These are phyloP conservation scores for Drosophila gaucha DNA, from an alignment of 2,888 invertebrate genomes.

Conservation along the genomic window DNA sequence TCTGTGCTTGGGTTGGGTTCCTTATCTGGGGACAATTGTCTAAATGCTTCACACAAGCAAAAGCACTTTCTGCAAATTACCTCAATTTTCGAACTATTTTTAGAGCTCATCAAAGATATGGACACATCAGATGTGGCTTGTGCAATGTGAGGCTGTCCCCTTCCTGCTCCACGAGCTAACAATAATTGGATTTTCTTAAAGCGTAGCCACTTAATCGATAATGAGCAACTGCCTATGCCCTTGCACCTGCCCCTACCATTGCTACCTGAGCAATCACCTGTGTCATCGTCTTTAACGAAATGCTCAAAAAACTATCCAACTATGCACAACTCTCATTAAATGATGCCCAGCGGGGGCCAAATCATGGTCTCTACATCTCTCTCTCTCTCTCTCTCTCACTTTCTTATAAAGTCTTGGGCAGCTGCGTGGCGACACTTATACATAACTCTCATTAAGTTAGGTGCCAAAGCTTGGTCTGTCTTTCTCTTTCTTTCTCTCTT, in stretches of 20 bases:
- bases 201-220: slow-evolving; percentile 72
- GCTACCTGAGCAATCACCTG: slow-evolving; percentile 31
- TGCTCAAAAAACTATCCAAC: slow-evolving; percentile 32
- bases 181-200: slow-evolving; percentile 63
- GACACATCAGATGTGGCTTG: slow-evolving; percentile 14
- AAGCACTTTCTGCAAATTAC: slow-evolving; percentile 70
- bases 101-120: slow-evolving; percentile 30
- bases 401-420: too few relatives aligned
- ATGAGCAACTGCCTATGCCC: slow-evolving; percentile 49
- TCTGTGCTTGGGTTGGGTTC: slow-evolving; percentile 32
- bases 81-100: slow-evolving; percentile 49
- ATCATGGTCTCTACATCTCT: neutral
- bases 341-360: slow-evolving; percentile 1
- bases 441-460: neutral
- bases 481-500: slow-evolving; percentile 33
- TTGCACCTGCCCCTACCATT: neutral
- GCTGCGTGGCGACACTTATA: too few relatives aligned
- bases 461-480: too few relatives aligned
- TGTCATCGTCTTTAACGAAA: slow-evolving; percentile 60
- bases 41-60: slow-evolving; percentile 59
- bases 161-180: neutral
- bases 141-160: slow-evolving; percentile 23
- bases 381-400: neutral
- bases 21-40: slow-evolving; percentile 41
- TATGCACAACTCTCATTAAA: slow-evolving; percentile 30